Evolutionary conservation across 2,888 invertebrate species (phyloP), one percentile per base, ranked within the genome.

Genomic region (Malthinus seriepunctatus): DNA sequence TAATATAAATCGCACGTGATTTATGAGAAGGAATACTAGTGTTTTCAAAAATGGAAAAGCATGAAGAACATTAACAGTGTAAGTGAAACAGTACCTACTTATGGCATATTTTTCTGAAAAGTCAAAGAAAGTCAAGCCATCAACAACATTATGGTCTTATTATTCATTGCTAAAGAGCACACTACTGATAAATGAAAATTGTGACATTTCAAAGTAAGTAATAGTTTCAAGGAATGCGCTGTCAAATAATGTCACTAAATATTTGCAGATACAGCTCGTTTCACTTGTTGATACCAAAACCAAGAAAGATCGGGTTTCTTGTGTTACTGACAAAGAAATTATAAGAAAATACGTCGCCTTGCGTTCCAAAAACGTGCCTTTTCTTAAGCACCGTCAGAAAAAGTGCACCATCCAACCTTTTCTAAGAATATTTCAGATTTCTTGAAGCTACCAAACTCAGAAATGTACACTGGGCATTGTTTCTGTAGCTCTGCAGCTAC

Each of bases 141-240:
- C 38, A 38, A 38, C 53, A 53, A 38, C 53, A 53, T 53, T 53
- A 46, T 53, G 53, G 46, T 53, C 46, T 6, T 46, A 53, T 53
- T 45, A 46, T n/a, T 53, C 46, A 35, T 46, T 53, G 53, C 46
- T 53, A 33, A 53, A 47, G n/a, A 8, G 11, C 45, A 46, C 46
- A 9, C 14, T 53, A 35, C 23, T 53, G 15, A 12, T 53, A 15
- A 48, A 46, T 53, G 45, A 53, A 46, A 47, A 53, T 46, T 53
- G 53, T 53, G 46, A 46, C 46, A 34, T 53, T 53, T 53, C 53
- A 46, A 45, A 53, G 46, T 53, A 47, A 53, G 46, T 53, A 53
- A 53, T 53, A 14, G 23, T 37, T 11, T 14, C 7, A 48, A 14
- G 1, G 11, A 38, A 38, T 38, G 5, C 11, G 11, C 38, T 38